Evolutionary conservation across 1,140 invertebrate genomes (phyloP).

Genomic region (Caenorhabditis remanei): DNA sequence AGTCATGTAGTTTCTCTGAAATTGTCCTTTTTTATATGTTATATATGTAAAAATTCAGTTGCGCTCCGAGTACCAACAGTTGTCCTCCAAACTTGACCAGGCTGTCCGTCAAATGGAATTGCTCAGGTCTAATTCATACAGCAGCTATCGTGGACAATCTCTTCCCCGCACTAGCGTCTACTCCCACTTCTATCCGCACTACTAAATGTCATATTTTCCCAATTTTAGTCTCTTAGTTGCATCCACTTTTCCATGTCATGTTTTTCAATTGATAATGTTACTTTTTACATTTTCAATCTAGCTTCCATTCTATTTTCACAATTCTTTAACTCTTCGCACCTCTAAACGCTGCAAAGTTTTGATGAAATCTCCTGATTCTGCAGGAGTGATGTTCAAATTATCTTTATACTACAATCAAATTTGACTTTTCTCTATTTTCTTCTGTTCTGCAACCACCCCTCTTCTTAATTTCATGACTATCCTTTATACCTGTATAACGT

Average conservation of each 20-base stretch:
- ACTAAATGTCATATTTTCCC: constrained; percentile 62
- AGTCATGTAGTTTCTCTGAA: constrained; percentile 24
- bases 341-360: not conserved
- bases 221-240: not conserved
- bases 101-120: constrained; percentile 77
- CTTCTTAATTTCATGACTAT: not conserved
- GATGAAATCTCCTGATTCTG: not conserved
- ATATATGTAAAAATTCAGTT: constrained; percentile 70
- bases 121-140: constrained; percentile 72
- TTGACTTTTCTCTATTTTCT: not conserved
- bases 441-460: not conserved
- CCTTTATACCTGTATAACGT: constrained; percentile 46
- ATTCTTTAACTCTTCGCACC: constrained; percentile 3
- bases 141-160: constrained; percentile 69
- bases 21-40: not conserved
- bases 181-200: constrained; percentile 77
- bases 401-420: not conserved
- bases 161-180: constrained; percentile 74
- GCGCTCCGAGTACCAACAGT: constrained; percentile 71
- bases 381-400: not conserved
- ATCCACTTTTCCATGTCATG: not conserved
- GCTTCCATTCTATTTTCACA: not conserved
- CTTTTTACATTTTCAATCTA: not conserved
- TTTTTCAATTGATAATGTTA: not conserved
- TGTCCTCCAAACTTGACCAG: constrained; percentile 75